Percentiles rank a stretch among this genome's conserved stretches.
These are phyloP conservation scores for Spodoptera exigua DNA, from an alignment of 2,888 invertebrate species.

Conservation along the genomic window DNA sequence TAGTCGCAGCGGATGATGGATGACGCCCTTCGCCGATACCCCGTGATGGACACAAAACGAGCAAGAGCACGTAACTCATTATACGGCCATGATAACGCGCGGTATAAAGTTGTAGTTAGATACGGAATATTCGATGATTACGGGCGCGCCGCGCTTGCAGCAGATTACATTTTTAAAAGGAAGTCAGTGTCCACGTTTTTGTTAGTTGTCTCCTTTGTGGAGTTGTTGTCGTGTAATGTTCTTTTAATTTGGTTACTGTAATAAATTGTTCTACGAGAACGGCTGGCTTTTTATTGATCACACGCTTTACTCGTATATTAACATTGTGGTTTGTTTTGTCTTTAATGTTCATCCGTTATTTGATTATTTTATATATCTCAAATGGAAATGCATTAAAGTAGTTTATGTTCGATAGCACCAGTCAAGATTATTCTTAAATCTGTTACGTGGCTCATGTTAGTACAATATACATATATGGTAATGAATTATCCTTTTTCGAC, in stretches of 20 bases:
- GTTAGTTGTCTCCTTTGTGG: slow-evolving; percentile 61
- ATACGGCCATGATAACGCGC: slow-evolving; percentile 86
- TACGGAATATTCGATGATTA: slow-evolving; percentile 81
- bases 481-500: too few relatives aligned
- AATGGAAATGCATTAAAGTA: too few relatives aligned
- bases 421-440: too few relatives aligned
- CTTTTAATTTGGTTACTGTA: slow-evolving; percentile 68
- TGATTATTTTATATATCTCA: neutral
- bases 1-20: slow-evolving; percentile 87
- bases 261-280: slow-evolving; percentile 50
- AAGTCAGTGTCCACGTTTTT: slow-evolving; percentile 63
- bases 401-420: too few relatives aligned
- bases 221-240: slow-evolving; percentile 65
- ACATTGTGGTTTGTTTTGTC: slow-evolving; percentile 18
- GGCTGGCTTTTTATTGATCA: slow-evolving; percentile 43
- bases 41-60: slow-evolving; percentile 84
- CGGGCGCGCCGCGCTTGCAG: slow-evolving; percentile 64
- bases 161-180: slow-evolving; percentile 77
- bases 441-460: too few relatives aligned
- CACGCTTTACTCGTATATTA: slow-evolving; percentile 32
- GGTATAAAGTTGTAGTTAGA: slow-evolving; percentile 85
- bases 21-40: slow-evolving; percentile 80
- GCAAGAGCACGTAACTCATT: slow-evolving; percentile 82
- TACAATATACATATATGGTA: too few relatives aligned
- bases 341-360: slow-evolving; percentile 19